phyloP scores from a whole-genome alignment of 1,140 invertebrate genomes.

The Dendroctonus ponderosae region DNA sequence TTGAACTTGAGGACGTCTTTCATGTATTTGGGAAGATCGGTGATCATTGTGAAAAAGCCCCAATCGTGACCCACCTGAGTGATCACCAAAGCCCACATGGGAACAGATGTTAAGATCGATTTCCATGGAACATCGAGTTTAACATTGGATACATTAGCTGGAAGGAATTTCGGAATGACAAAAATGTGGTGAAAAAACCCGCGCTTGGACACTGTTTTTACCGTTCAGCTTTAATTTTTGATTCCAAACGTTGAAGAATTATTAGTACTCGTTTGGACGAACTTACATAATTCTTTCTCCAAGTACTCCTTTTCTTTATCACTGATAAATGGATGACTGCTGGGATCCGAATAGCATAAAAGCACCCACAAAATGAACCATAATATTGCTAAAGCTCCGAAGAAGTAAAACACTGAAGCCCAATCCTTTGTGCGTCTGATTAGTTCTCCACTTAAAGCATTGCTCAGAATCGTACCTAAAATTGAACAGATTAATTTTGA shows the following conservation, averaged over 20 bases:
- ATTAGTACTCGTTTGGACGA: not conserved
- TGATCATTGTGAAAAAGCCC: slow-evolving; percentile 93
- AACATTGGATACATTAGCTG: too few species aligned
- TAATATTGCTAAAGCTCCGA: slow-evolving; percentile 69
- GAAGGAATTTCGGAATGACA: too few species aligned
- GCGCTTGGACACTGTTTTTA: too few species aligned
- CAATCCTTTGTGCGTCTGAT: slow-evolving; percentile 67
- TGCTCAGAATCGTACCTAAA: slow-evolving; percentile 70
- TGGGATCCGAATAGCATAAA: slow-evolving; percentile 75
- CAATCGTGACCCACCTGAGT: slow-evolving; percentile 88
- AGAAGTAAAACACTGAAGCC: slow-evolving; percentile 80
- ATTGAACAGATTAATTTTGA: too few species aligned
- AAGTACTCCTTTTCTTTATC: slow-evolving; percentile 76
- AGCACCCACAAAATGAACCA: slow-evolving; percentile 71
- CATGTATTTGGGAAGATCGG: slow-evolving; percentile 91
- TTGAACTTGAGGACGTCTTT: slow-evolving; percentile 82
- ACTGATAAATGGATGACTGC: slow-evolving; percentile 80
- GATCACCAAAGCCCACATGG: slow-evolving; percentile 72
- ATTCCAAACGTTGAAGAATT: not conserved
- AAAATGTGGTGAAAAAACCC: too few species aligned
- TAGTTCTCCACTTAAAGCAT: slow-evolving; percentile 69
- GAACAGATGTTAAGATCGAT: slow-evolving; percentile 72
- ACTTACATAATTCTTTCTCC: slow-evolving; percentile 59
- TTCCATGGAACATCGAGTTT: slow-evolving; percentile 59
- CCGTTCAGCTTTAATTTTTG: too few species aligned